These are phyloP conservation scores for Gastrophysa polygoni DNA, from an alignment of 2,888 invertebrate genomes.

Conservation along the genomic window DNA sequence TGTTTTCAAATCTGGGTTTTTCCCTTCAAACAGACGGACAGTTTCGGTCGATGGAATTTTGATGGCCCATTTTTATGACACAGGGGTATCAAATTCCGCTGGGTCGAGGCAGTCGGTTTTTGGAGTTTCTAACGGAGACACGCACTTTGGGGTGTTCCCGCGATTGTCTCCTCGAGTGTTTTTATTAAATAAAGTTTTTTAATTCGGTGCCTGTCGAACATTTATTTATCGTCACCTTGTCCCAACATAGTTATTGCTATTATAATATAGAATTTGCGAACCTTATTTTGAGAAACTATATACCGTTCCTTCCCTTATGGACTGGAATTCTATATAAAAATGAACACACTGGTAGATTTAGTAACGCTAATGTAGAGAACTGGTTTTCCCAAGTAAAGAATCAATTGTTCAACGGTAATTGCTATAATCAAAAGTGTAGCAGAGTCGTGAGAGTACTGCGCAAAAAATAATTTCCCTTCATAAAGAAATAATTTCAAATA, in stretches of 20 bases:
- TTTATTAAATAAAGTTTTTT: no score
- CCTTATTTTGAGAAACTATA: neutral
- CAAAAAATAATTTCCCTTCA: slow-evolving; percentile 1
- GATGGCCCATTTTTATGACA: no score
- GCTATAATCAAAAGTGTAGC: neutral
- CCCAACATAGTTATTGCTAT: neutral
- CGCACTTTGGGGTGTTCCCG: no score
- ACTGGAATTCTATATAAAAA: slow-evolving; percentile 1
- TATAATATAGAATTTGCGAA: neutral
- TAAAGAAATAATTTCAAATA: neutral
- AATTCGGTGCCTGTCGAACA: no score
- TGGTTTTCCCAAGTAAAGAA: slow-evolving; percentile 7
- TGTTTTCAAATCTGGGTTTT: no score
- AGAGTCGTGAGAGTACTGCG: neutral
- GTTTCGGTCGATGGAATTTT: no score
- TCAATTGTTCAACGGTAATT: slow-evolving; percentile 1
- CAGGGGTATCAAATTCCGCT: no score
- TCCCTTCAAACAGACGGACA: no score
- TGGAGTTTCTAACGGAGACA: no score
- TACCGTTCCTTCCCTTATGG: neutral
- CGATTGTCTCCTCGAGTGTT: no score
- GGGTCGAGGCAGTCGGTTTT: no score
- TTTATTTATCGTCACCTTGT: no score
- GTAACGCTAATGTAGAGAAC: neutral
- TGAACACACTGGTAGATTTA: neutral